Conservation (phyloP, 2,888 invertebrate genomes). For the Acleris sparsana region DNA sequence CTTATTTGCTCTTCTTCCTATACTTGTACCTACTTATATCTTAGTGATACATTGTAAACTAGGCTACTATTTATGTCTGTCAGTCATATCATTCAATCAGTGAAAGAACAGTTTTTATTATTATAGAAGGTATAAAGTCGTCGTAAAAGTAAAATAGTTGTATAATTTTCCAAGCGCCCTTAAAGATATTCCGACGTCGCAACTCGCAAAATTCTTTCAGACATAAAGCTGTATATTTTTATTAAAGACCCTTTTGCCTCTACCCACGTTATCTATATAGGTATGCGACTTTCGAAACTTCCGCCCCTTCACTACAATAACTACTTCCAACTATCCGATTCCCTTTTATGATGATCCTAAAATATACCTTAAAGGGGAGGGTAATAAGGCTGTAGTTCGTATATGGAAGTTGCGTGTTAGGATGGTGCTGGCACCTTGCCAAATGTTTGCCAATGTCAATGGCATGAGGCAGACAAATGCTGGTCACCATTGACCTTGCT, state of each 20-base stretch:
- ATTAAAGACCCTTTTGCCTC: conserved; percentile 21
- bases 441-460: conserved; percentile 71
- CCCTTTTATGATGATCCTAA: conserved; percentile 9
- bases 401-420: conserved; percentile 53
- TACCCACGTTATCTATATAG: conserved; percentile 19
- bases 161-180: neutral
- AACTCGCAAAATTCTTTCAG: conserved; percentile 6
- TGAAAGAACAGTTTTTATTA: too few species aligned
- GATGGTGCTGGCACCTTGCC: conserved; percentile 48
- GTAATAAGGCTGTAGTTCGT: conserved; percentile 25
- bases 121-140: neutral
- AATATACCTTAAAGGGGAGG: conserved; percentile 10
- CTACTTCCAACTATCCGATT: neutral
- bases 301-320: conserved; percentile 15
- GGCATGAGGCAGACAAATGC: conserved; percentile 59
- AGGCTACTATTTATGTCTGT: too few species aligned
- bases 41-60: too few species aligned
- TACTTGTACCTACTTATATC: too few species aligned
- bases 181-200: neutral
- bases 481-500: conserved; percentile 33
- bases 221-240: conserved; percentile 26
- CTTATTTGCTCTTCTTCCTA: too few species aligned
- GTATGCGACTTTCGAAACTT: conserved; percentile 10
- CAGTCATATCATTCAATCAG: too few species aligned
- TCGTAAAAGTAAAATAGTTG: neutral